Base-by-base conservation (phyloP, 2,888 invertebrate species). In the Tortrix viridana region DNA sequence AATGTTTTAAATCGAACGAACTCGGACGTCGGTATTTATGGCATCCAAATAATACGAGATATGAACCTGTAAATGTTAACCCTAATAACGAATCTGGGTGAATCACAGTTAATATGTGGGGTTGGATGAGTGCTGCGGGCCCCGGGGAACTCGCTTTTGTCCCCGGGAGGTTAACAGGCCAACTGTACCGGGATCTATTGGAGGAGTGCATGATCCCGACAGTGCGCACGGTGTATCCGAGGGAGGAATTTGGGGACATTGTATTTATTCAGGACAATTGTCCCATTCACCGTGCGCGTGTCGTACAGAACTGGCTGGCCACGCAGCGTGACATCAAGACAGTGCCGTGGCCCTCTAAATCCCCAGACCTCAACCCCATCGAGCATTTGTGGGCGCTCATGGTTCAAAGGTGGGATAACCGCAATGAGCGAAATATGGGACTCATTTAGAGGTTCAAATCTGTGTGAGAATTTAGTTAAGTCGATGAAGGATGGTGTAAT, bases 321-420 rank as follows among this genome's bases (percentile, higher is more conserved):
- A 18, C 32, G 37, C 66, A 65, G n/a, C 56, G 54, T 14, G 22
- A 18, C 2, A 14, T 67, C 1, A 20, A 22, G 3, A 26, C 58
- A 1, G 47, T 65, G n/a, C 62, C 59, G 12, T 64, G 65, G 64
- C 66, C 61, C 7, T 57, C 66, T 20, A 43, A 64, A 1, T 65
- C 62, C 19, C 60, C 65, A 12, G 65, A 66, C 48, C 54, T 61
- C n/a, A n/a, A n/a, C n/a, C n/a, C n/a, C 20, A 64, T 65, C 1
- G 65, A 65, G 54, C 60, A 65, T 59, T 22, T 67, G 22, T 68
- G 64, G 68, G 66, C 54, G 12, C 53, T 65, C 32, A 68, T 66
- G 66, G 60, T 62, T 20, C 65, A 66, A 38, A 37, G 54, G 37
- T 67, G 65, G 67, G 55, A 67, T 18, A 49, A 6, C 12, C 20